Evolutionary conservation across 2,888 invertebrate genomes (phyloP).

Genomic region (Platerodrilus igneus): DNA sequence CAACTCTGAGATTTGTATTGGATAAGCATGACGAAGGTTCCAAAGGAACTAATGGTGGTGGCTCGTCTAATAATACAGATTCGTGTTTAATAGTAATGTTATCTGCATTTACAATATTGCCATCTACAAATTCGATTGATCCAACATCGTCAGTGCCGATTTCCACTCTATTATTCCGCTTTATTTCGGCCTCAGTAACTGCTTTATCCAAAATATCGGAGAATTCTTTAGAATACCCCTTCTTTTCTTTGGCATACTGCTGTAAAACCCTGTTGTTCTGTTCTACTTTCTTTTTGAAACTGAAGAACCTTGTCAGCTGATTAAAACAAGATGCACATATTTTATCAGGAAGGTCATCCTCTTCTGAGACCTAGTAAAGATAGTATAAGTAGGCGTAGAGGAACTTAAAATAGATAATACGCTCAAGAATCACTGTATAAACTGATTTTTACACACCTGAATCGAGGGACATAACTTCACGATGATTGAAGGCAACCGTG

Average conservation of each 20-base stretch:
- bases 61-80: constrained; percentile 26
- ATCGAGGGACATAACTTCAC: constrained; percentile 39
- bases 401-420: too few species aligned
- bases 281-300: constrained; percentile 46
- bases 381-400: constrained; percentile 6
- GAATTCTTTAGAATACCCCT: constrained; percentile 24
- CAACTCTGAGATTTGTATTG: constrained; percentile 11
- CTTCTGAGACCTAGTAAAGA: constrained; percentile 39
- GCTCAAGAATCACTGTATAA: too few species aligned
- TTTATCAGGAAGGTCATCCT: constrained; percentile 44
- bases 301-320: constrained; percentile 43
- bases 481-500: constrained; percentile 42
- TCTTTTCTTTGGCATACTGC: constrained; percentile 32
- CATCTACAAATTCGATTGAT: neutral
- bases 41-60: constrained; percentile 42
- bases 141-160: constrained; percentile 7
- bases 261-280: constrained; percentile 41
- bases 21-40: constrained; percentile 28
- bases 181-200: constrained; percentile 36
- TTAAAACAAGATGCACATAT: constrained; percentile 47
- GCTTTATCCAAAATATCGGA: constrained; percentile 37
- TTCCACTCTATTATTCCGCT: constrained; percentile 12
- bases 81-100: constrained; percentile 6
- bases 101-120: neutral
- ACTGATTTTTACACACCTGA: constrained; percentile 32